A percentile compares a stretch with the other conserved stretches of the same genome.
These are phyloP conservation scores for Zele albiditarsus DNA, from an alignment of 2,888 invertebrate genomes.

Conservation along the genomic window DNA sequence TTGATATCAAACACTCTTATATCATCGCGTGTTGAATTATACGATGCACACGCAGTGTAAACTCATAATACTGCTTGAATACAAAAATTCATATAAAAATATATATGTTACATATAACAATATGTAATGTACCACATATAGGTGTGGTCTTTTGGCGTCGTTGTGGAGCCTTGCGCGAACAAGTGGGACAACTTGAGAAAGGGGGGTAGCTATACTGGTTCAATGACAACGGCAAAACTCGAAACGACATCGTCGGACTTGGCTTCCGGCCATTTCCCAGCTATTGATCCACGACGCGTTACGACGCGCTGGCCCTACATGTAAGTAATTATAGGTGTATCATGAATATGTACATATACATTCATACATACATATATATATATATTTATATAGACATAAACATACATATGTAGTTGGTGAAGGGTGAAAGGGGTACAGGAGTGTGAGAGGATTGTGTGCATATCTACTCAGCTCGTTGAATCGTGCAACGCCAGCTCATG, in stretches of 20 bases:
- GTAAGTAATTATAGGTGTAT: slow-evolving; percentile 67
- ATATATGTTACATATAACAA: not conserved
- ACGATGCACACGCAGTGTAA: too few relatives aligned
- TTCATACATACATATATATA: not conserved
- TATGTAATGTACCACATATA: slow-evolving; percentile 2
- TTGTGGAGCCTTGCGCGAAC: slow-evolving; percentile 52
- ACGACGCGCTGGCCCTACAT: slow-evolving; percentile 64
- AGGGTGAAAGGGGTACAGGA: not conserved
- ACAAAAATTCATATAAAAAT: too few relatives aligned
- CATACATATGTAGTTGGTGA: not conserved
- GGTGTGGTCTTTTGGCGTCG: slow-evolving; percentile 42
- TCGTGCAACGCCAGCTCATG: slow-evolving; percentile 22
- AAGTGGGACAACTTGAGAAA: slow-evolving; percentile 65
- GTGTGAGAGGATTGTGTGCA: slow-evolving; percentile 6
- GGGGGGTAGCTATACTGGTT: slow-evolving; percentile 58
- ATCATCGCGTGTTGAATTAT: too few relatives aligned
- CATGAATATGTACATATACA: slow-evolving; percentile 50
- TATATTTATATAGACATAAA: not conserved
- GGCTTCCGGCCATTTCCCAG: slow-evolving; percentile 71
- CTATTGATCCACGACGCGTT: slow-evolving; percentile 70
- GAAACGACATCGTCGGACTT: slow-evolving; percentile 71
- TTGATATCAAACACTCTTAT: too few relatives aligned
- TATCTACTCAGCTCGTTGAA: slow-evolving; percentile 30
- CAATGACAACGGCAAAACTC: slow-evolving; percentile 70
- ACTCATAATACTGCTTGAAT: too few relatives aligned